These are phyloP conservation scores for Dascyllus trimaculatus DNA, from an alignment of 2,113 vertebrate genomes.

Conservation along the genomic window DNA sequence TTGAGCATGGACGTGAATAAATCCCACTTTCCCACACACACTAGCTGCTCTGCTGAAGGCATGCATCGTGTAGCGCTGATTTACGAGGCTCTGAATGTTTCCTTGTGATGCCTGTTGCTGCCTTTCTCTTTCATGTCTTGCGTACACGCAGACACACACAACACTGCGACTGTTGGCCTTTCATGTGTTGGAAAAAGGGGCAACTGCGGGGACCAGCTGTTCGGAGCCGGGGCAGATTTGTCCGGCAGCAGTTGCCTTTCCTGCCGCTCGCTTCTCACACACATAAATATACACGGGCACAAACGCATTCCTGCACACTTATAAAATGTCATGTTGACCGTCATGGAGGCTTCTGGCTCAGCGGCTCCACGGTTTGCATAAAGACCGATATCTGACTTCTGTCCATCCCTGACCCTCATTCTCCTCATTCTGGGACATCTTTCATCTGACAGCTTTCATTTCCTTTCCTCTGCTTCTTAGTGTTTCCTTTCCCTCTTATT, in stretches of 20 bases:
- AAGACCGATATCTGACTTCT: not conserved
- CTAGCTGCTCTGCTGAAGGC: conserved; percentile 84
- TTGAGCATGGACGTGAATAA: conserved; percentile 3
- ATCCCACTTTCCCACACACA: conserved; percentile 41
- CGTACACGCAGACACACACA: conserved; percentile 49
- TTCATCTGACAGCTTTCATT: too few species aligned
- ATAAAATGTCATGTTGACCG: conserved; percentile 56
- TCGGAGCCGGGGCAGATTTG: conserved; percentile 84
- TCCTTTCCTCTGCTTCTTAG: not conserved
- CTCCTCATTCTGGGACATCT: not conserved
- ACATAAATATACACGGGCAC: conserved; percentile 34
- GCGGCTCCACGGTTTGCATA: conserved; percentile 9
- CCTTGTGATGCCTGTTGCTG: conserved; percentile 88
- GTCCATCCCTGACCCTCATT: not conserved
- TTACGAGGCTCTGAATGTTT: conserved; percentile 88
- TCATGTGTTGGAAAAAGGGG: conserved; percentile 88
- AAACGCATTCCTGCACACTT: conserved; percentile 4
- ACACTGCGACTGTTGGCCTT: conserved; percentile 86
- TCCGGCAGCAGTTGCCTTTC: conserved; percentile 67
- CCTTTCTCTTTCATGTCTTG: conserved; percentile 76
- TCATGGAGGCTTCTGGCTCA: too few species aligned
- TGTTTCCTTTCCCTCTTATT: not conserved
- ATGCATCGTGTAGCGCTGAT: conserved; percentile 84
- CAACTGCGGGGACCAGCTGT: conserved; percentile 94
- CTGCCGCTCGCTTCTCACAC: conserved; percentile 38